Percentiles rank a stretch among this genome's conserved stretches.
Conservation (phyloP, 2,888 invertebrate genomes). For the Drosophila nigricruria region DNA sequence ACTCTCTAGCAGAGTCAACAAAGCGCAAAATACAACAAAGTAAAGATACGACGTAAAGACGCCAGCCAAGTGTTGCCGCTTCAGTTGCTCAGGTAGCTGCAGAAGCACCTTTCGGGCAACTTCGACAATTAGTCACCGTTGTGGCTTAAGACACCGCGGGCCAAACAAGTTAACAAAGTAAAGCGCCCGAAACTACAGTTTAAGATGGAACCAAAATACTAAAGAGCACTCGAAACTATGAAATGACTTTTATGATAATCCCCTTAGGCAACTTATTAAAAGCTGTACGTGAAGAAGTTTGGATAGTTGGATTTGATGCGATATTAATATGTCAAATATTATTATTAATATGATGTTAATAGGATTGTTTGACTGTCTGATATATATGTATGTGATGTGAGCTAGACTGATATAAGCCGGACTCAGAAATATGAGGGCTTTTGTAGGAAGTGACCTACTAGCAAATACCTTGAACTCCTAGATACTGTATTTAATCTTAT, state of each 20-base stretch:
- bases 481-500: too few relatives aligned
- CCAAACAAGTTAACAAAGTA: conserved; percentile 31
- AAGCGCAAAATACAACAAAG: conserved; percentile 40
- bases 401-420: not conserved
- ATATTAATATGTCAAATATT: conserved; percentile 1
- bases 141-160: conserved; percentile 27
- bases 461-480: not conserved
- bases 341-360: not conserved
- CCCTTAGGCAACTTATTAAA: conserved; percentile 1
- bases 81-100: conserved; percentile 33
- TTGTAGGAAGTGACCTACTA: not conserved
- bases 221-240: conserved; percentile 20
- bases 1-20: conserved; percentile 44
- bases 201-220: conserved; percentile 14
- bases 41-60: conserved; percentile 32
- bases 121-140: conserved; percentile 75
- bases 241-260: conserved; percentile 15
- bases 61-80: conserved; percentile 24
- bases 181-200: conserved; percentile 28
- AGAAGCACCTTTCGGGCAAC: conserved; percentile 31
- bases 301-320: not conserved
- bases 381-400: not conserved
- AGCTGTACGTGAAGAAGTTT: not conserved
- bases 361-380: not conserved
- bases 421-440: not conserved